These are phyloP conservation scores for Cepaea nemoralis DNA, from an alignment of 1,140 invertebrate species.

Conservation along the genomic window DNA sequence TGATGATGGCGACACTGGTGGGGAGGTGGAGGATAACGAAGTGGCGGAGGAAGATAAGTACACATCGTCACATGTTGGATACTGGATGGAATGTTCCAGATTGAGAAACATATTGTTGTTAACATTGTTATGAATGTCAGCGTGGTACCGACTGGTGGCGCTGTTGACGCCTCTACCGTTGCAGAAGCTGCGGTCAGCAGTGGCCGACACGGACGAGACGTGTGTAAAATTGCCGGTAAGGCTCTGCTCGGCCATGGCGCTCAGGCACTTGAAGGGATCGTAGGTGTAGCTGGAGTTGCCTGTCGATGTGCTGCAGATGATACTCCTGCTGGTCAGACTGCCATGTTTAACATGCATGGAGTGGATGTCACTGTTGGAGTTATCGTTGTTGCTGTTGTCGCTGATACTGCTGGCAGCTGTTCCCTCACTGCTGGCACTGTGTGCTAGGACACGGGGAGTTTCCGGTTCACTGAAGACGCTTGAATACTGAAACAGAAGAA, in stretches of 20 bases:
- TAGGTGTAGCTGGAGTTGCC: slow-evolving; percentile 8
- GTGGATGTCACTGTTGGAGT: neutral
- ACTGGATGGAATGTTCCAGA: neutral
- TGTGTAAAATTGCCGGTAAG: slow-evolving; percentile 40
- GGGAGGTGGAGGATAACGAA: slow-evolving; percentile 22
- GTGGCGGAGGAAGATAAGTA: neutral
- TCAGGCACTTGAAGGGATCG: slow-evolving; percentile 44
- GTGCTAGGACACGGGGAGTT: neutral
- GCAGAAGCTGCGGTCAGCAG: neutral
- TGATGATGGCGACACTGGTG: slow-evolving; percentile 27
- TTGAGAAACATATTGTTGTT: slow-evolving; percentile 21
- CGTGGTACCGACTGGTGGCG: neutral
- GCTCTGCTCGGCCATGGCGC: slow-evolving; percentile 46
- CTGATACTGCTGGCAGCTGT: neutral
- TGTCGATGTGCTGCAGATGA: too few species aligned
- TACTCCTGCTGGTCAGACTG: neutral
- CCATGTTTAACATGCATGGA: neutral
- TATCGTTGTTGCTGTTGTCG: slow-evolving; percentile 5
- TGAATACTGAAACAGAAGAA: neutral
- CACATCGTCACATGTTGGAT: slow-evolving; percentile 5
- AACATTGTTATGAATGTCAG: slow-evolving; percentile 5
- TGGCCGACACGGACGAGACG: neutral
- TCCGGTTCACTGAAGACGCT: slow-evolving; percentile 5
- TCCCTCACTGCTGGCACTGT: neutral
- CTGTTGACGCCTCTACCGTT: too few species aligned